Percentiles rank a stretch among this genome's conserved stretches.
phyloP scores from a whole-genome alignment of 2,888 invertebrate genomes.

The Drosophila putrida region DNA sequence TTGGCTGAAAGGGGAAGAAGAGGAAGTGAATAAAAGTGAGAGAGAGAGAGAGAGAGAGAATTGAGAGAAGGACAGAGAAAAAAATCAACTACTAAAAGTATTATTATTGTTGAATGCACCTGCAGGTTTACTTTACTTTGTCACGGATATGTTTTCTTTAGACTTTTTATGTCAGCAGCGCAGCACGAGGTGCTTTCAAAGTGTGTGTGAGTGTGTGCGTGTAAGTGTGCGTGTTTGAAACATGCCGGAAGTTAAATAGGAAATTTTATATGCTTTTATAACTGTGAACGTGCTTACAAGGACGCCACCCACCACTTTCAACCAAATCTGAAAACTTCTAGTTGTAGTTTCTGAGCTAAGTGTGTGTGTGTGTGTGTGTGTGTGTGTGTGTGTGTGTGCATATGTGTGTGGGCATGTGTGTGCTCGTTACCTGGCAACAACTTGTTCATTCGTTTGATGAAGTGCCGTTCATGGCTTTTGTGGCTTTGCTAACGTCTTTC shows the following conservation, averaged over 20 bases:
- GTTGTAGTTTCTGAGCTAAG: neutral
- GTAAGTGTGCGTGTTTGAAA: slow-evolving; percentile 30
- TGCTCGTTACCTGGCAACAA: slow-evolving; percentile 62
- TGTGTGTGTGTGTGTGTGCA: slow-evolving; percentile 1
- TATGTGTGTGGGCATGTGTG: slow-evolving; percentile 8
- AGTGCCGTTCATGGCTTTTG: slow-evolving; percentile 60
- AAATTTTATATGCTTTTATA: slow-evolving; percentile 82
- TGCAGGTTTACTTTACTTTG: slow-evolving; percentile 76
- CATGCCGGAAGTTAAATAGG: slow-evolving; percentile 79
- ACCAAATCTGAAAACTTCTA: slow-evolving; percentile 34
- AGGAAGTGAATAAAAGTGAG: neutral
- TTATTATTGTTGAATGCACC: slow-evolving; percentile 73
- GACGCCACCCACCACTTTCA: slow-evolving; percentile 28
- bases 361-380: neutral
- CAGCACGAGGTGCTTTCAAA: slow-evolving; percentile 25
- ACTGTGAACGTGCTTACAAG: slow-evolving; percentile 77
- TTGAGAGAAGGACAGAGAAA: slow-evolving; percentile 6
- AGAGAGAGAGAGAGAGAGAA: slow-evolving; percentile 4
- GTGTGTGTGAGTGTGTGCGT: slow-evolving; percentile 15
- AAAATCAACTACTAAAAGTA: slow-evolving; percentile 60
- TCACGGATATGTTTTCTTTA: slow-evolving; percentile 80
- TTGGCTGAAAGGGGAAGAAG: slow-evolving; percentile 24
- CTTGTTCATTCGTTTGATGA: slow-evolving; percentile 65
- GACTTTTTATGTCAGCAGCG: slow-evolving; percentile 64
- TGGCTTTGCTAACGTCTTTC: slow-evolving; percentile 52